Evolutionary conservation across 2,888 invertebrate genomes (phyloP).

Genomic region (Leistus spinibarbis): DNA sequence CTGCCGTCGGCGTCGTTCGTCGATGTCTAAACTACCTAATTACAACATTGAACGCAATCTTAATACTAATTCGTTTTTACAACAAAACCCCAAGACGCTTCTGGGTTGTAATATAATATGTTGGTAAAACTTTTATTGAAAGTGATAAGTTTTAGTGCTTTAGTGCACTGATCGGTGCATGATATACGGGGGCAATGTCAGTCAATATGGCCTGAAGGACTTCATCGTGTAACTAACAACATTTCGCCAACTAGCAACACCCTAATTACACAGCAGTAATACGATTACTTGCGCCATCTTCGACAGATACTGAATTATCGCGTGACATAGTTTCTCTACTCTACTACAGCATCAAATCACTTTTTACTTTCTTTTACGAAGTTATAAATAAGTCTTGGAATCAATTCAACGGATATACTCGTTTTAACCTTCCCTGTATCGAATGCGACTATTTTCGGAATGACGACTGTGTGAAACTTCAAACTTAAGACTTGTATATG

Average conservation of each 20-base stretch:
- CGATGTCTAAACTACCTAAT: constrained; percentile 12
- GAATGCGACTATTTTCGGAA: too few species aligned
- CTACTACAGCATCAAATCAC: neutral
- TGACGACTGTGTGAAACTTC: too few species aligned
- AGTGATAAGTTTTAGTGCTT: too few species aligned
- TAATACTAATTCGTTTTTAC: too few species aligned
- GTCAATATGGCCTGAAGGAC: neutral
- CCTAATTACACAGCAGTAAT: neutral
- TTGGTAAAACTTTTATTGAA: too few species aligned
- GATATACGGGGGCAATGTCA: neutral
- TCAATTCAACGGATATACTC: too few species aligned
- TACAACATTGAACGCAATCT: neutral
- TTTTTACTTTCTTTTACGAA: neutral
- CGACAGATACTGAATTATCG: neutral
- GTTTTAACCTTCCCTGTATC: too few species aligned
- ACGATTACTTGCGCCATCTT: neutral
- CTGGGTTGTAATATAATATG: neutral
- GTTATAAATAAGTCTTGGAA: too few species aligned
- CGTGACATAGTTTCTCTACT: neutral
- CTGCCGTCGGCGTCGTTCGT: neutral
- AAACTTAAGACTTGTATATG: too few species aligned
- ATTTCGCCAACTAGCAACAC: neutral
- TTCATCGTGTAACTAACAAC: neutral
- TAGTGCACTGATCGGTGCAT: neutral
- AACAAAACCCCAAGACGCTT: too few species aligned